These are phyloP conservation scores for Eretmocerus hayati DNA, from an alignment of 2,888 invertebrate species.

Conservation along the genomic window DNA sequence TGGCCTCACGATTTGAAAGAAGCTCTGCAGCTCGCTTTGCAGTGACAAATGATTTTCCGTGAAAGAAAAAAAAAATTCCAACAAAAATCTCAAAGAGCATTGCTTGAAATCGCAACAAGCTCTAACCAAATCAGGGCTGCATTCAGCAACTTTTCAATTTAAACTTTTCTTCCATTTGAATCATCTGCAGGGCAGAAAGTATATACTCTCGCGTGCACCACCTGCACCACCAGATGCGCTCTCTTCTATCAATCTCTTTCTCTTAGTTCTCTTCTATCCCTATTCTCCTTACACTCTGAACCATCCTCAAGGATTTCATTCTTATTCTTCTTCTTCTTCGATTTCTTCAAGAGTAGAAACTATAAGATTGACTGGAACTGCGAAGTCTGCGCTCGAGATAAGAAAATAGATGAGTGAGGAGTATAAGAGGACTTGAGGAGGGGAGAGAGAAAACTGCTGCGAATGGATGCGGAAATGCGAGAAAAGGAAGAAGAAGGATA, in stretches of 20 bases:
- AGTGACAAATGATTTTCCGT: no score
- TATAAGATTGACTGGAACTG: conserved; percentile 22
- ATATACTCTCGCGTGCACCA: background rate
- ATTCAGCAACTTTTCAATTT: conserved; percentile 14
- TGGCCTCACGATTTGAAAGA: no score
- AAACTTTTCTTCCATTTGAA: conserved; percentile 22
- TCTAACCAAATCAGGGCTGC: background rate
- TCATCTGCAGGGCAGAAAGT: conserved; percentile 5
- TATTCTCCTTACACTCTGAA: no score
- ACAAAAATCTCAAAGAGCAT: background rate
- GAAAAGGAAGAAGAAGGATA: background rate
- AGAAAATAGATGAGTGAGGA: no score
- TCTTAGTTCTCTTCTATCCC: no score
- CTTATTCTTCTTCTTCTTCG: conserved; percentile 7
- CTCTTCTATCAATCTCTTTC: no score
- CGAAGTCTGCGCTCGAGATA: background rate
- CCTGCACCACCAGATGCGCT: background rate
- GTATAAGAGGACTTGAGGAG: no score
- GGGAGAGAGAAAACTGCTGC: background rate
- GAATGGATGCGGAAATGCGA: conserved; percentile 1
- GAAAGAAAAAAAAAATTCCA: background rate
- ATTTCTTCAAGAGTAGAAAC: conserved; percentile 7
- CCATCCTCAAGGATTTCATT: no score
- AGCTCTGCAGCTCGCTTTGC: no score
- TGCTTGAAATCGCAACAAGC: background rate